Evolutionary conservation across 2,797 vertebrate genomes (phyloP).

Genomic region (Labeo calbasu): DNA sequence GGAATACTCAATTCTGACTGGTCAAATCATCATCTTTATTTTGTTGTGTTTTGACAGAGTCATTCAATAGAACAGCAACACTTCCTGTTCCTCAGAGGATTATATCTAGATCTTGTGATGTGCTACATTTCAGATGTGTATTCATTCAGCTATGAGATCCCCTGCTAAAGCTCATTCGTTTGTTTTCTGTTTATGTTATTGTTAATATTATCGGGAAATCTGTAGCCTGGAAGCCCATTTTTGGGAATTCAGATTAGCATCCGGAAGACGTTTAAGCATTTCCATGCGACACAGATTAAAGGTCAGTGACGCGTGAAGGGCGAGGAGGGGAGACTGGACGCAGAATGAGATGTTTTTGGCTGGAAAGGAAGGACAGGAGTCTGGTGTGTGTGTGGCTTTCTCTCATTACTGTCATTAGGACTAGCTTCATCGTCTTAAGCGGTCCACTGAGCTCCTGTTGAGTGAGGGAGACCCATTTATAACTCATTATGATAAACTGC

Average conservation of each 20-base stretch:
- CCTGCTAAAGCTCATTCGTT: slow-evolving; percentile 27
- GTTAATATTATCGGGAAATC: slow-evolving; percentile 43
- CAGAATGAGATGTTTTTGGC: not conserved
- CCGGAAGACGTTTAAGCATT: slow-evolving; percentile 56
- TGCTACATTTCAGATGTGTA: slow-evolving; percentile 24
- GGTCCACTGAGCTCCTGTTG: slow-evolving; percentile 14
- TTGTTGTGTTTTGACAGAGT: slow-evolving; percentile 1
- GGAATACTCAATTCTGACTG: not conserved
- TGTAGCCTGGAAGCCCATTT: slow-evolving; percentile 44
- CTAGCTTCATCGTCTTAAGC: not conserved
- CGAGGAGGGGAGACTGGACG: slow-evolving; percentile 42
- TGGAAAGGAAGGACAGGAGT: not conserved
- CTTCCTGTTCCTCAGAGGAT: slow-evolving; percentile 14
- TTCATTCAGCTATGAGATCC: slow-evolving; percentile 22
- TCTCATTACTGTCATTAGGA: not conserved
- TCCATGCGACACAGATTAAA: slow-evolving; percentile 60
- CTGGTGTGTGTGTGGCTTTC: not conserved
- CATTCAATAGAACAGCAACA: slow-evolving; percentile 20
- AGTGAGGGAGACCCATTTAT: slow-evolving; percentile 37
- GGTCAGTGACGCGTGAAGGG: slow-evolving; percentile 53
- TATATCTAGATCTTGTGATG: slow-evolving; percentile 31
- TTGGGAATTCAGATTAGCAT: slow-evolving; percentile 50
- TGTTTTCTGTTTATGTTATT: slow-evolving; percentile 51
- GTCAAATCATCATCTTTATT: not conserved
- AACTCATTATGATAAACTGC: slow-evolving; percentile 41